Conservation (phyloP, 2,888 invertebrate species). For the Scaptomyza flava region DNA sequence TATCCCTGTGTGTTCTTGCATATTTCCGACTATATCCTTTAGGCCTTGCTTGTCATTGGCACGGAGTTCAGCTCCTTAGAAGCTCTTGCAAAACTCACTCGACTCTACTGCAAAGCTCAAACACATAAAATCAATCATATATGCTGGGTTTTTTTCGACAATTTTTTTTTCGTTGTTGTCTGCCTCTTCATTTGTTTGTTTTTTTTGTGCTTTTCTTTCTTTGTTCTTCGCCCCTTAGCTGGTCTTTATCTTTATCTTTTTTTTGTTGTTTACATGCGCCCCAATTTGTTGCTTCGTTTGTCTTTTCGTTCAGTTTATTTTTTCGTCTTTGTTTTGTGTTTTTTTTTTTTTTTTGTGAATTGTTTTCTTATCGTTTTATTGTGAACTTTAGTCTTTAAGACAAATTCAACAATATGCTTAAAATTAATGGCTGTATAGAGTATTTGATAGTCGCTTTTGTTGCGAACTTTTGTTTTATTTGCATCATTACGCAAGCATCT, state of each 20-base stretch:
- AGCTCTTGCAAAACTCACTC: conserved; percentile 3
- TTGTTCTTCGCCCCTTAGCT: conserved; percentile 16
- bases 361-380: conserved; percentile 4
- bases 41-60: conserved; percentile 50
- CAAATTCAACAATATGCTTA: background rate
- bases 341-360: background rate
- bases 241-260: conserved; percentile 13
- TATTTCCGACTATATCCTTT: conserved; percentile 63
- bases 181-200: background rate
- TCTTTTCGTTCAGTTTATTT: conserved; percentile 8
- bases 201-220: conserved; percentile 13
- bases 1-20: conserved; percentile 68
- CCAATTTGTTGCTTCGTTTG: conserved; percentile 62
- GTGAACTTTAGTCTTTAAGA: conserved; percentile 3
- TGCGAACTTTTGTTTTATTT: background rate
- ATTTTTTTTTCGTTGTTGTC: conserved; percentile 1
- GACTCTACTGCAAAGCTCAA: conserved; percentile 52
- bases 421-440: conserved; percentile 25
- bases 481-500: conserved; percentile 42
- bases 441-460: conserved; percentile 30
- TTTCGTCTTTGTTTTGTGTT: conserved; percentile 4
- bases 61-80: conserved; percentile 21
- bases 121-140: conserved; percentile 81
- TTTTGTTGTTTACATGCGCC: conserved; percentile 44
- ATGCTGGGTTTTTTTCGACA: conserved; percentile 35